These are phyloP conservation scores for Chaetogeoica ovagalla DNA, from an alignment of 2,888 invertebrate species.

Conservation along the genomic window DNA sequence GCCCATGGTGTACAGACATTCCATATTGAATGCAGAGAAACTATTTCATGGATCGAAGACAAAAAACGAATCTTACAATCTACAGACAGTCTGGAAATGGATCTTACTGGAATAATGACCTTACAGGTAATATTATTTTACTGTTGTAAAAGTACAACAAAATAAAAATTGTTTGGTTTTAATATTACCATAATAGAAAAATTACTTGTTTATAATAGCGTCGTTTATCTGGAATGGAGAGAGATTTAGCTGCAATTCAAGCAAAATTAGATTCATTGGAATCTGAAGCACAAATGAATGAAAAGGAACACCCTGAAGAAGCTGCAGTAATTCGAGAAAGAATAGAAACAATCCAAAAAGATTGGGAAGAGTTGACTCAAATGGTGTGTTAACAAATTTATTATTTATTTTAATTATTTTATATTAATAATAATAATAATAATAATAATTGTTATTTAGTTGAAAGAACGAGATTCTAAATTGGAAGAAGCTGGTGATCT, in stretches of 20 bases:
- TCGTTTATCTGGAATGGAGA: slow-evolving; percentile 96
- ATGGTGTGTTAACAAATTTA: slow-evolving; percentile 66
- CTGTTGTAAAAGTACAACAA: background rate
- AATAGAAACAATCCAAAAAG: slow-evolving; percentile 84
- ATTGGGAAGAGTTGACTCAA: slow-evolving; percentile 96
- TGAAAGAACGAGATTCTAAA: slow-evolving; percentile 97
- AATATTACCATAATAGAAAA: background rate
- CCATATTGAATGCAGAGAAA: slow-evolving; percentile 99
- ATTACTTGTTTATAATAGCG: slow-evolving; percentile 63
- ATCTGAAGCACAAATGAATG: slow-evolving; percentile 88
- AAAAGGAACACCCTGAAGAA: slow-evolving; percentile 92
- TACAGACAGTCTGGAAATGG: slow-evolving; percentile 95
- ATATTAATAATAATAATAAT: background rate
- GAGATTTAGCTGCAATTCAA: slow-evolving; percentile 97
- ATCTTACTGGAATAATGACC: slow-evolving; percentile 97
- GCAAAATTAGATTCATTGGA: slow-evolving; percentile 94
- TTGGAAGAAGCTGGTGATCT: slow-evolving; percentile 98
- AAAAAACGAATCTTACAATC: slow-evolving; percentile 97
- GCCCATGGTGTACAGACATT: slow-evolving; percentile 98
- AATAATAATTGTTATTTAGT: slow-evolving; percentile 61
- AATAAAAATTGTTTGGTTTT: background rate
- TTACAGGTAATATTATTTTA: slow-evolving; percentile 62
- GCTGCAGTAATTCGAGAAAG: slow-evolving; percentile 87
- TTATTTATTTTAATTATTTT: slow-evolving; percentile 13
- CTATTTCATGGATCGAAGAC: slow-evolving; percentile 98